Evolutionary conservation across 2,888 invertebrate species (phyloP).

Genomic region (Atethmia centrago): DNA sequence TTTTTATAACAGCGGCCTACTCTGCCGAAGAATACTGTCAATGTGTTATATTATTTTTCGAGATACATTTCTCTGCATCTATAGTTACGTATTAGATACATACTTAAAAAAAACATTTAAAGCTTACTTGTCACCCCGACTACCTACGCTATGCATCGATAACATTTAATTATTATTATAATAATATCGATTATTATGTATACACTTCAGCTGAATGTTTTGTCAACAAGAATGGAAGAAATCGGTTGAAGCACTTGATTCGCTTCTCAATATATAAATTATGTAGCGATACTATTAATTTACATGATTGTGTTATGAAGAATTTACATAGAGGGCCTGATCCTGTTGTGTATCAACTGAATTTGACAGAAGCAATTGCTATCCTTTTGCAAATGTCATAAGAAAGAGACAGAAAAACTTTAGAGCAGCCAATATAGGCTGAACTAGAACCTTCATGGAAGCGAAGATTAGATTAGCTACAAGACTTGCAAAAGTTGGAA

Average conservation of each 20-base stretch:
- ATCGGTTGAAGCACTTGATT: slow-evolving; percentile 20
- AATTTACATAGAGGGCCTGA: background rate
- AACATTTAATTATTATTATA: slow-evolving; percentile 39
- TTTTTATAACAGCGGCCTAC: background rate
- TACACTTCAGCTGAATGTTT: slow-evolving; percentile 36
- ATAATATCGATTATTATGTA: slow-evolving; percentile 53
- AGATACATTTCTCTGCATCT: slow-evolving; percentile 14
- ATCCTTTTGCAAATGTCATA: background rate
- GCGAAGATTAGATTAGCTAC: background rate
- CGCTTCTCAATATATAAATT: background rate
- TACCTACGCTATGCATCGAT: slow-evolving; percentile 50
- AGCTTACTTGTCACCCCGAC: slow-evolving; percentile 53
- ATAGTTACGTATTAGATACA: slow-evolving; percentile 23
- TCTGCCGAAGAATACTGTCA: background rate
- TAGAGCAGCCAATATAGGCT: background rate
- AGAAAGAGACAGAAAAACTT: background rate
- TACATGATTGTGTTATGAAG: too few relatives aligned
- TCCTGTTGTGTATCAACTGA: background rate
- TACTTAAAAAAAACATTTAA: slow-evolving; percentile 57
- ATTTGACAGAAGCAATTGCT: slow-evolving; percentile 1
- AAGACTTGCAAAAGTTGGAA: background rate
- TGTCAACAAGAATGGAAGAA: slow-evolving; percentile 24
- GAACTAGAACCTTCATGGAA: background rate
- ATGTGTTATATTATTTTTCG: background rate
- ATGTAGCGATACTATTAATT: background rate